phyloP scores from a whole-genome alignment of 2,888 invertebrate genomes.

The Axea sp. region DNA sequence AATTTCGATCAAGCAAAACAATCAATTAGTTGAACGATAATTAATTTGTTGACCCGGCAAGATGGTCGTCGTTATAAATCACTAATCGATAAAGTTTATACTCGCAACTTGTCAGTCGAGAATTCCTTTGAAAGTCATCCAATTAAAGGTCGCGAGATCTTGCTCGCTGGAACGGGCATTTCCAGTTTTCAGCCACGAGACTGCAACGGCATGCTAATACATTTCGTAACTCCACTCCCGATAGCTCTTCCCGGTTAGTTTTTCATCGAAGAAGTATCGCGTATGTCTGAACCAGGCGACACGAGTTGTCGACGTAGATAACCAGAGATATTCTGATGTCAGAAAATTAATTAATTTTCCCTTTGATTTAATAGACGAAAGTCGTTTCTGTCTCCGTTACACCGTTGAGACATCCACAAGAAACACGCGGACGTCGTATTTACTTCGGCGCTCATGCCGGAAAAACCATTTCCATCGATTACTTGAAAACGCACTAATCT shows the following conservation, averaged over 20 bases:
- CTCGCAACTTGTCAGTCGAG: slow-evolving; percentile 40
- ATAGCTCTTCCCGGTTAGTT: slow-evolving; percentile 34
- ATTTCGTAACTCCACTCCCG: slow-evolving; percentile 48
- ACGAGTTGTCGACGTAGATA: slow-evolving; percentile 44
- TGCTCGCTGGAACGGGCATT: slow-evolving; percentile 64
- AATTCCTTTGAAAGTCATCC: slow-evolving; percentile 68
- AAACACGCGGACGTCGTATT: slow-evolving; percentile 15
- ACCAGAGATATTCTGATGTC: slow-evolving; percentile 48
- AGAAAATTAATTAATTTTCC: slow-evolving; percentile 60
- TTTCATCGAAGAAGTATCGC: slow-evolving; percentile 10
- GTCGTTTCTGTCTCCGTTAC: slow-evolving; percentile 19
- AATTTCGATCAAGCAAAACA: slow-evolving; percentile 7
- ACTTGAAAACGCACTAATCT: slow-evolving; percentile 36
- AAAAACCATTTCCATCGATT: slow-evolving; percentile 33
- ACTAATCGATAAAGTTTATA: slow-evolving; percentile 68
- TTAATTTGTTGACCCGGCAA: slow-evolving; percentile 70
- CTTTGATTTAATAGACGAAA: slow-evolving; percentile 57
- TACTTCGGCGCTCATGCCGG: slow-evolving; percentile 17
- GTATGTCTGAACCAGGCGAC: slow-evolving; percentile 15
- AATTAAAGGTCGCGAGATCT: slow-evolving; percentile 68
- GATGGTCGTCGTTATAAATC: slow-evolving; percentile 64
- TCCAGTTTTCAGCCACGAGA: slow-evolving; percentile 66
- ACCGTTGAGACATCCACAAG: slow-evolving; percentile 9
- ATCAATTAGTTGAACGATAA: slow-evolving; percentile 64
- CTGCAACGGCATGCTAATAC: slow-evolving; percentile 63